A percentile compares a stretch with the other conserved stretches of the same genome.
Evolutionary conservation across 2,797 vertebrate genomes (phyloP).

Genomic region (Darevskia nairensis): DNA sequence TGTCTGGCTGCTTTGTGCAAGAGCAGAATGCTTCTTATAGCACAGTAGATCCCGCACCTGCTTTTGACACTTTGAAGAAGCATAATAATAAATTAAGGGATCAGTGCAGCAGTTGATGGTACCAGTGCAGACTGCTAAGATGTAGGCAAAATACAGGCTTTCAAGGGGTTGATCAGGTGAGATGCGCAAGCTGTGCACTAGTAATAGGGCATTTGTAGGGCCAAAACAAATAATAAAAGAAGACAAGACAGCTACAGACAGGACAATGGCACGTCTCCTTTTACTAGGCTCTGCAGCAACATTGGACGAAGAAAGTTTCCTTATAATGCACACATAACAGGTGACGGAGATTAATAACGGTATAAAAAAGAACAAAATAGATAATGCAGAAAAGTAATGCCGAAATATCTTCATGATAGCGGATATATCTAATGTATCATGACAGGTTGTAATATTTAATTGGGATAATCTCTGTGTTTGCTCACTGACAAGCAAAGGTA

Average conservation of each 20-base stretch:
- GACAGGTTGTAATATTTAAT: slow-evolving; percentile 80
- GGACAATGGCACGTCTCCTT: slow-evolving; percentile 80
- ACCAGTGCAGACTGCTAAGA: slow-evolving; percentile 84
- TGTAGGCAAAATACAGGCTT: slow-evolving; percentile 83
- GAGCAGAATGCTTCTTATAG: slow-evolving; percentile 52
- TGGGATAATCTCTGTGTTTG: slow-evolving; percentile 72
- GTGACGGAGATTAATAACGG: slow-evolving; percentile 75
- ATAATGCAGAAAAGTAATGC: slow-evolving; percentile 81
- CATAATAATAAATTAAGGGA: slow-evolving; percentile 88
- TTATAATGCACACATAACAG: slow-evolving; percentile 82
- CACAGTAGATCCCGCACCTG: slow-evolving; percentile 78
- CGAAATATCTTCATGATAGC: slow-evolving; percentile 68
- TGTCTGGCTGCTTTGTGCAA: slow-evolving; percentile 58
- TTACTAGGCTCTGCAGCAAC: slow-evolving; percentile 67
- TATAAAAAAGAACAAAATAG: slow-evolving; percentile 79
- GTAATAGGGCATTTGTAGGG: slow-evolving; percentile 85
- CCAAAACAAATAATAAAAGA: slow-evolving; percentile 88
- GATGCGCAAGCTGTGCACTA: slow-evolving; percentile 80
- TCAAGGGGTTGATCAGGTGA: slow-evolving; percentile 30
- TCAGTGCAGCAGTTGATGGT: slow-evolving; percentile 89
- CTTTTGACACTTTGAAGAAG: slow-evolving; percentile 86
- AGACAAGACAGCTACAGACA: slow-evolving; percentile 80
- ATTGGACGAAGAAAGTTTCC: slow-evolving; percentile 74
- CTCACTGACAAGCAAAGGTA: slow-evolving; percentile 82
- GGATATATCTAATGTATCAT: slow-evolving; percentile 76